phyloP scores from a whole-genome alignment of 2,888 invertebrate genomes.

The Drosophila mulleri region DNA sequence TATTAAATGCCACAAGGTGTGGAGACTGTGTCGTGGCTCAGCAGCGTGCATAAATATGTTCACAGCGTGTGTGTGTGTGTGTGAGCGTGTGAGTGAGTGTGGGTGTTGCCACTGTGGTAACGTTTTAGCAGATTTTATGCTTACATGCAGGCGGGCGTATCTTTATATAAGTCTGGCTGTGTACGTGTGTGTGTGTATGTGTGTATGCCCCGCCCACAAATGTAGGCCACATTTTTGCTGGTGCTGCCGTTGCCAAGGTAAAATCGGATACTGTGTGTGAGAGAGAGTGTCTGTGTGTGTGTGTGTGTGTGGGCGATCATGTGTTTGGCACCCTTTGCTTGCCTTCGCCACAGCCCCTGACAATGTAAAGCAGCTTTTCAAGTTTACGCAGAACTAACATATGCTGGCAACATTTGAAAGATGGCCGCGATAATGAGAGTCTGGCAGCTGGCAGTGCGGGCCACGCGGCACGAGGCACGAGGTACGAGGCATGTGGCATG shows the following conservation, averaged over 20 bases:
- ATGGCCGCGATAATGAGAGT: constrained; percentile 74
- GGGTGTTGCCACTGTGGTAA: constrained; percentile 47
- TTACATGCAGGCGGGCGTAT: constrained; percentile 51
- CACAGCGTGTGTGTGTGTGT: constrained; percentile 19
- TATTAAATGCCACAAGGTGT: constrained; percentile 81
- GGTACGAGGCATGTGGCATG: background rate
- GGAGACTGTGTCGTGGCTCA: constrained; percentile 67
- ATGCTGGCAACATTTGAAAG: constrained; percentile 77
- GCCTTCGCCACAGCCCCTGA: constrained; percentile 23
- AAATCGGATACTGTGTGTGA: constrained; percentile 35
- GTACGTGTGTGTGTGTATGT: constrained; percentile 4
- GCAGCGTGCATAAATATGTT: constrained; percentile 66
- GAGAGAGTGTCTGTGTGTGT: no score
- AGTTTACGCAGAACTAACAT: constrained; percentile 79
- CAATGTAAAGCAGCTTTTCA: constrained; percentile 75
- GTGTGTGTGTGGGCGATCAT: constrained; percentile 1
- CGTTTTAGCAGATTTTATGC: constrained; percentile 77
- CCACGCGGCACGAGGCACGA: background rate
- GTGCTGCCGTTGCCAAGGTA: constrained; percentile 49
- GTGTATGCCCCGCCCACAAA: constrained; percentile 39
- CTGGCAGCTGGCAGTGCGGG: constrained; percentile 6
- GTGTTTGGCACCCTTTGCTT: constrained; percentile 18
- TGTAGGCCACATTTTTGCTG: constrained; percentile 74
- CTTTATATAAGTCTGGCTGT: background rate
- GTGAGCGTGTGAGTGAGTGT: constrained; percentile 16